These are phyloP conservation scores for Cydia splendana DNA, from an alignment of 1,140 invertebrate species.

Conservation along the genomic window DNA sequence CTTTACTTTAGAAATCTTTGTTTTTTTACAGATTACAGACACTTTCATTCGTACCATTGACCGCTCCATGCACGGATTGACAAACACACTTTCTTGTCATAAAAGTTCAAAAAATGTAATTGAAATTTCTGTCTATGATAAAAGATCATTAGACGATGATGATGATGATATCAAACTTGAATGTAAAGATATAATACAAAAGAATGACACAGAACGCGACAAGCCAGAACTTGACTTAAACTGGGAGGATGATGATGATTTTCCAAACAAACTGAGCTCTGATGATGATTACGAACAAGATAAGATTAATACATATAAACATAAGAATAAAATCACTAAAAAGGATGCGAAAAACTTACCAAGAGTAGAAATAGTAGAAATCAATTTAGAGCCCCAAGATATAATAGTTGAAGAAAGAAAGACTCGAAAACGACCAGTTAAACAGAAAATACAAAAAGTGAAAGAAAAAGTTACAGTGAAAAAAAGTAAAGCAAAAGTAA, in stretches of 20 bases:
- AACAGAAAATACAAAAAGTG: neutral
- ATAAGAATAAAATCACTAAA: neutral
- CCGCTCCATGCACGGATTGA: neutral
- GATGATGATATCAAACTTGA: neutral
- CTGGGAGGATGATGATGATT: constrained; percentile 15
- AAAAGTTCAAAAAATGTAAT: neutral
- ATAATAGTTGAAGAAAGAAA: neutral
- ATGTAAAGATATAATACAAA: neutral
- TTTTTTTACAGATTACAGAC: constrained; percentile 21
- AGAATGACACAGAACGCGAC: neutral
- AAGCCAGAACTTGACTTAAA: constrained; percentile 15
- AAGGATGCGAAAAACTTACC: neutral
- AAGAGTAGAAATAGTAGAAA: neutral
- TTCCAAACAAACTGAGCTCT: neutral
- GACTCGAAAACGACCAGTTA: neutral
- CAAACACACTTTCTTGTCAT: neutral
- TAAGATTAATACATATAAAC: neutral
- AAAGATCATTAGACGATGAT: neutral
- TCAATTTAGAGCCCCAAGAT: neutral
- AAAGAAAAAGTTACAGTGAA: neutral
- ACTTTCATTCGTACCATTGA: neutral
- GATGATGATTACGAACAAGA: neutral
- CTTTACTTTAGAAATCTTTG: too few species aligned
- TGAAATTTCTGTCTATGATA: neutral
- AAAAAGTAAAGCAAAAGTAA: neutral